These are phyloP conservation scores for Hyla sarda DNA, from an alignment of 2,113 vertebrate genomes.

Conservation along the genomic window DNA sequence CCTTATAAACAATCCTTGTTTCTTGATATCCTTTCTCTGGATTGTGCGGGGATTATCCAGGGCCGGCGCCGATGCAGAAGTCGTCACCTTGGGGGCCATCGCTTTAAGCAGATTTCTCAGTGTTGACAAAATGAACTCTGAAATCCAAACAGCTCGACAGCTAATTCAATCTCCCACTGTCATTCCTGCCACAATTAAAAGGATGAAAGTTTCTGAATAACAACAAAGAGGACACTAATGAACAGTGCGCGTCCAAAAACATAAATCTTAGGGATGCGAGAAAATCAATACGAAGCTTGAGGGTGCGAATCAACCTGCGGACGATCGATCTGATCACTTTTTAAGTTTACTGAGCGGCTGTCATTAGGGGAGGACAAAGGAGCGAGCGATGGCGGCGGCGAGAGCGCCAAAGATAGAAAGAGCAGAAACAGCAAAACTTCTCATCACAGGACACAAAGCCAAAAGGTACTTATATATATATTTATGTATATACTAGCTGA, in stretches of 20 bases:
- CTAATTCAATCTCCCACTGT: conserved; percentile 48
- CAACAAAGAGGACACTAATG: conserved; percentile 69
- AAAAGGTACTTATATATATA: neutral
- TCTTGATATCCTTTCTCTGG: neutral
- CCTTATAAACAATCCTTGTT: neutral
- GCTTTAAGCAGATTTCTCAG: conserved; percentile 7
- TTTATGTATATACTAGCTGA: too few species aligned
- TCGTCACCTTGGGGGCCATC: neutral
- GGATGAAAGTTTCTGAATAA: conserved; percentile 42
- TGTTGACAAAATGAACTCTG: conserved; percentile 34
- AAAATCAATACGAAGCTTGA: conserved; percentile 69
- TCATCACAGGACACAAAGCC: neutral
- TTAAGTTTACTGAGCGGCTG: conserved; percentile 71
- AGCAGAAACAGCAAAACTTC: neutral
- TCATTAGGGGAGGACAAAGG: conserved; percentile 65
- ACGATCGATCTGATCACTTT: conserved; percentile 75
- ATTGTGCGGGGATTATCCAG: neutral
- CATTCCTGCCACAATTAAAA: conserved; percentile 49
- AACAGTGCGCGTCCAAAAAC: conserved; percentile 72
- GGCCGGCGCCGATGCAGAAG: neutral
- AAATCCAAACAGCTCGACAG: conserved; percentile 25
- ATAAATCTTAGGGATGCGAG: conserved; percentile 65
- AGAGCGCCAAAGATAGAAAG: neutral
- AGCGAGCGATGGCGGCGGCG: conserved; percentile 50
- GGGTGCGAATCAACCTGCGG: conserved; percentile 71